Conservation (phyloP, 2,113 vertebrate species). For the Hystrix brachyura region DNA sequence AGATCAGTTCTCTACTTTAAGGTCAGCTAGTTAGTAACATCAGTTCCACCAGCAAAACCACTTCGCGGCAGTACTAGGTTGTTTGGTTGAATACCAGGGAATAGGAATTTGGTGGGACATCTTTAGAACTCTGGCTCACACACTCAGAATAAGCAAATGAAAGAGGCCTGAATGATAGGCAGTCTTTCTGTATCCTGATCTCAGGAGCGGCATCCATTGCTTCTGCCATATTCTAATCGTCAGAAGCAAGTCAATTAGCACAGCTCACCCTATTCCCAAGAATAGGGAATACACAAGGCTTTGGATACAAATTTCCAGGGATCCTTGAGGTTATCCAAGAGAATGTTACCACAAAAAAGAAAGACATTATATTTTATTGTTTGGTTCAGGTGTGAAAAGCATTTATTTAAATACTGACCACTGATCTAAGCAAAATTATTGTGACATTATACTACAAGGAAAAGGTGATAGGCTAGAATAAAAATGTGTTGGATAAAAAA, state of each 20-base stretch:
- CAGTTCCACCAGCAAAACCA: constrained; percentile 27
- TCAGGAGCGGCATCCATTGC: background rate
- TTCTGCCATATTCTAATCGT: background rate
- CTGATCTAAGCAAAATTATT: background rate
- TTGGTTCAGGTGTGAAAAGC: background rate
- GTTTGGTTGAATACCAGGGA: background rate
- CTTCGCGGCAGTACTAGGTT: background rate
- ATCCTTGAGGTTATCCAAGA: background rate
- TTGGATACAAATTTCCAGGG: background rate
- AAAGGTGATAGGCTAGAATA: background rate
- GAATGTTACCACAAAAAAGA: background rate
- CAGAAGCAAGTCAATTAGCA: background rate
- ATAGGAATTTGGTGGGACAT: background rate
- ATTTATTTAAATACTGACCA: background rate
- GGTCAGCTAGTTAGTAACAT: background rate
- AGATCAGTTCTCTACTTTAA: background rate
- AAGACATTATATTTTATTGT: background rate
- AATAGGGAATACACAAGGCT: background rate
- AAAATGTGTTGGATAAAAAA: background rate
- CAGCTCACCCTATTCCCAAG: background rate
- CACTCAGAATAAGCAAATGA: background rate
- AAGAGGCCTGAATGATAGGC: background rate
- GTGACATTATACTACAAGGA: background rate
- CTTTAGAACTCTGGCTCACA: background rate
- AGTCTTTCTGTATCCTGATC: background rate